Base-by-base conservation (phyloP, 2,113 vertebrate genomes). In the Reinhardtius hippoglossoides region DNA sequence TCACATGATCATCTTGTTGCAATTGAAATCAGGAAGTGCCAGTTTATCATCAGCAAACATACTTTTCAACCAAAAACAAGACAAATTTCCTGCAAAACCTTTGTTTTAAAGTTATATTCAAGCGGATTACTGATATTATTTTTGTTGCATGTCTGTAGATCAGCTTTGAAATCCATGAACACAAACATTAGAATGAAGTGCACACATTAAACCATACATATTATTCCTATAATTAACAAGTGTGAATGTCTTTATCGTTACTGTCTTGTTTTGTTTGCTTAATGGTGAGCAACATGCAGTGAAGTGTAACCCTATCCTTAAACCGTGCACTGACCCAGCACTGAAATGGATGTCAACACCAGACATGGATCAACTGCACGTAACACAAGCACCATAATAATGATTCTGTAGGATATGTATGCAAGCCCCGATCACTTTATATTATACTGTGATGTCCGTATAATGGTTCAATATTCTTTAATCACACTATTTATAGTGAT, bases 261-360 rank as follows among this genome's bases (percentile, higher is more conserved):
- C 21, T 63, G 70, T 81, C 68, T 46, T 23, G 18, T 68, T 74
- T 46, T 52, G 55, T 83, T 66, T 71, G 59, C 20, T 57, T 66
- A 50, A 82, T 77, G 21, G 24, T 27, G 24, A 71, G 31, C 55
- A 75, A 75, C 37, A 58, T 69, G 65, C 76, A 71, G 15, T 71
- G 66, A 65, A 68, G 57, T 21, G 61, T 74, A 72, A 69, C 50
- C 26, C 21, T 64, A 70, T 74, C 62, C 37, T 60, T 78, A 58
- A 55, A 80, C 54, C 65, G 75, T 79, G 66, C 67, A 66, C 26
- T 85, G 85, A 77, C 70, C 76, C 48, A 73, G 61, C 37, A 71
- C 55, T 67, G 52, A 79, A 59, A 44, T 65, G 60, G 52, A 61
- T 63, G 67, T 82, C 61, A 83, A 74, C 76, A 86, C 74, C 69